Conservation (phyloP, 2,888 invertebrate genomes). For the Drosophila greeni region DNA sequence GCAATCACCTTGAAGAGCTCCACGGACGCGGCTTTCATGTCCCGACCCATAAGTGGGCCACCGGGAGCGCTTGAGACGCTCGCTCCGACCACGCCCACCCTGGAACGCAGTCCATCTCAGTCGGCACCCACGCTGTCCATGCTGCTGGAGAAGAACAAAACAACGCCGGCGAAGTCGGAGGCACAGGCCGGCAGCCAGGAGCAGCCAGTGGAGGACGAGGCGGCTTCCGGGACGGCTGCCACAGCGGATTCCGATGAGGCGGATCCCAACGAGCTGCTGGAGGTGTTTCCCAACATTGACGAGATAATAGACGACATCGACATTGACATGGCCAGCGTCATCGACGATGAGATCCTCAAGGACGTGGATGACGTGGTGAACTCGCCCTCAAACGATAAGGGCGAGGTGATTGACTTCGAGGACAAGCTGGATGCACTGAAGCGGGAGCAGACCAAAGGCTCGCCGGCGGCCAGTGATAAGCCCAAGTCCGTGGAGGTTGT, state of each 20-base stretch:
- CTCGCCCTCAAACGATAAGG: slow-evolving; percentile 49
- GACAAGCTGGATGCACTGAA: slow-evolving; percentile 55
- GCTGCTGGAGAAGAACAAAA: slow-evolving; percentile 82
- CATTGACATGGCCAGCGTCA: slow-evolving; percentile 75
- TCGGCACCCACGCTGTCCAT: slow-evolving; percentile 88
- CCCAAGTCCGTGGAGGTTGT: slow-evolving; percentile 54
- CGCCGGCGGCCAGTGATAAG: slow-evolving; percentile 24
- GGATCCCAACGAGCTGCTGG: slow-evolving; percentile 76
- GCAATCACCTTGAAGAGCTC: slow-evolving; percentile 64
- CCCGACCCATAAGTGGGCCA: slow-evolving; percentile 77
- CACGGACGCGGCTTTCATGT: slow-evolving; percentile 65
- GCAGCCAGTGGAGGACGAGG: slow-evolving; percentile 1
- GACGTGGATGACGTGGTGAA: slow-evolving; percentile 72
- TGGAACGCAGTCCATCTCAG: slow-evolving; percentile 81
- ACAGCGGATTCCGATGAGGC: slow-evolving; percentile 55
- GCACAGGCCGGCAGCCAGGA: background rate
- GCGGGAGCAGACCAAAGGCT: slow-evolving; percentile 29
- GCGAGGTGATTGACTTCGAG: slow-evolving; percentile 61
- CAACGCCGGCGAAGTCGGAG: slow-evolving; percentile 16
- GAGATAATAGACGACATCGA: slow-evolving; percentile 77
- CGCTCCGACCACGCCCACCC: slow-evolving; percentile 21
- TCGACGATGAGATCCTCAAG: slow-evolving; percentile 76
- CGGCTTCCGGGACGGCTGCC: background rate
- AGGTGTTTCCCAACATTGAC: slow-evolving; percentile 77
- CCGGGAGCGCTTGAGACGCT: slow-evolving; percentile 54